A percentile compares a stretch with the other conserved stretches of the same genome.
These are phyloP conservation scores for Cerastis leucographa DNA, from an alignment of 2,888 invertebrate species.

Conservation along the genomic window DNA sequence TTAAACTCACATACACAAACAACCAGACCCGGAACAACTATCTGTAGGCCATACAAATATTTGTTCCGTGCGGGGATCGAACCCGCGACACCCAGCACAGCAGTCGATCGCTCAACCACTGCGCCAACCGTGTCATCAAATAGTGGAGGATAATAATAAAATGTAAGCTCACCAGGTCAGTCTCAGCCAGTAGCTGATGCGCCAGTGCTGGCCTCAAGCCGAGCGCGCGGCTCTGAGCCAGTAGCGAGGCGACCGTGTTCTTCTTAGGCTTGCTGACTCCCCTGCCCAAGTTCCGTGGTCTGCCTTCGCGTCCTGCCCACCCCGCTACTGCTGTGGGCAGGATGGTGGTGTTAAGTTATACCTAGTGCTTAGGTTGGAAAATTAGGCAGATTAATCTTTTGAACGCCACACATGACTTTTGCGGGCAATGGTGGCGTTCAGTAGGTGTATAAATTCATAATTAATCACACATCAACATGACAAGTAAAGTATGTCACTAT, in stretches of 20 bases:
- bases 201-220: constrained; percentile 95
- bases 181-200: constrained; percentile 92
- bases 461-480: not conserved
- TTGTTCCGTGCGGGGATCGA: too few species aligned
- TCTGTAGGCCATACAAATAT: too few species aligned
- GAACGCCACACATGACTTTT: not conserved
- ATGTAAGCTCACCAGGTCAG: constrained; percentile 80
- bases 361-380: constrained; percentile 29
- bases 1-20: too few species aligned
- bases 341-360: constrained; percentile 20
- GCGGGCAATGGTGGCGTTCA: not conserved
- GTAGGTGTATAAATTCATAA: not conserved
- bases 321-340: constrained; percentile 79
- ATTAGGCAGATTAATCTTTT: constrained; percentile 7
- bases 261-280: constrained; percentile 98
- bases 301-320: constrained; percentile 92
- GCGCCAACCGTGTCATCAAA: too few species aligned
- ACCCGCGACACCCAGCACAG: too few species aligned
- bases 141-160: too few species aligned
- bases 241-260: constrained; percentile 96
- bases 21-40: too few species aligned
- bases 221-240: constrained; percentile 96
- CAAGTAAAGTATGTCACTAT: not conserved
- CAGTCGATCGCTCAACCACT: too few species aligned
- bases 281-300: constrained; percentile 95